Percentiles rank a stretch among this genome's conserved stretches.
phyloP scores from a whole-genome alignment of 1,140 invertebrate species.

The Camponotus pennsylvanicus region DNA sequence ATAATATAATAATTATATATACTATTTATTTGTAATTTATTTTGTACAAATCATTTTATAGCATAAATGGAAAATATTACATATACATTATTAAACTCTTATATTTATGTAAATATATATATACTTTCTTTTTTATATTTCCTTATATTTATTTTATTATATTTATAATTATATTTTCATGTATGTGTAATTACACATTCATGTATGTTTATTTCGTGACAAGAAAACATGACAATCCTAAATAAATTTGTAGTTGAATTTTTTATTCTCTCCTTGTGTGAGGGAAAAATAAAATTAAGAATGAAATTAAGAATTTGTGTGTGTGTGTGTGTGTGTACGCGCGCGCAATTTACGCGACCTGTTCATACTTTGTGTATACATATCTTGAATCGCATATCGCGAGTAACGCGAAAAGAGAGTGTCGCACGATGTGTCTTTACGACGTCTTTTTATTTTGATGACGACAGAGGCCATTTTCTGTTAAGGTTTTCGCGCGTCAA shows the following conservation, averaged over 20 bases:
- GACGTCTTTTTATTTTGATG: constrained; percentile 25
- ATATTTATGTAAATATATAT: too few relatives aligned
- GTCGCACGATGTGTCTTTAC: not conserved
- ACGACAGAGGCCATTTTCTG: constrained; percentile 17
- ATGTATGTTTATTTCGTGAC: too few relatives aligned
- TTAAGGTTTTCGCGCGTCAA: constrained; percentile 43
- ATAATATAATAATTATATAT: not conserved
- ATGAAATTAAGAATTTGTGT: not conserved
- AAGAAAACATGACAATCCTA: not conserved
- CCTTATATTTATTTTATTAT: not conserved
- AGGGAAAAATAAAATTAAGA: not conserved
- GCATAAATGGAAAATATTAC: too few relatives aligned
- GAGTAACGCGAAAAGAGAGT: not conserved
- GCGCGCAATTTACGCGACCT: too few relatives aligned
- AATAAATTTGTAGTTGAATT: not conserved
- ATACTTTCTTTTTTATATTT: too few relatives aligned
- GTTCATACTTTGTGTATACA: too few relatives aligned
- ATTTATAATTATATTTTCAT: too few relatives aligned
- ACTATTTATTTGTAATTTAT: not conserved
- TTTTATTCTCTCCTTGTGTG: not conserved
- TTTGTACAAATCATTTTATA: too few relatives aligned
- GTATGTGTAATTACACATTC: too few relatives aligned
- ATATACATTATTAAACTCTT: too few relatives aligned
- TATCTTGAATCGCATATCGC: not conserved
- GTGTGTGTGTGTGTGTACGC: too few relatives aligned